Evolutionary conservation across 2,113 vertebrate genomes (phyloP), one percentile per base, ranked within the genome.

Genomic region (Apeltes quadracus): DNA sequence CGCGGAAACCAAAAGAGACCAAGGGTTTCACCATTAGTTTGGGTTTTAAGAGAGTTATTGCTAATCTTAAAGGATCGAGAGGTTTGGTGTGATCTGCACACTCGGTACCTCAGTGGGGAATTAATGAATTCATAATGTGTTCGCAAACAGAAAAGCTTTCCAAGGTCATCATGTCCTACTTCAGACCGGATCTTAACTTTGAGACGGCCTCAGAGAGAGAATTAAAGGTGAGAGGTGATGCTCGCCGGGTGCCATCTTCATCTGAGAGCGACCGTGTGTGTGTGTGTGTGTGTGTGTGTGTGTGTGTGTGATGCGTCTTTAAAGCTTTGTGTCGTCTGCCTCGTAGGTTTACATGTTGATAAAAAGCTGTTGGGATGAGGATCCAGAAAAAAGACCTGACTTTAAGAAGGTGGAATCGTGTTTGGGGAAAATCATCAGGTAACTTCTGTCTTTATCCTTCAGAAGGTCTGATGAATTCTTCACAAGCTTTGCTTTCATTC

Each of bases 301-400:
- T 61, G 34, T 25, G 7, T 0, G 3, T 58, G 20, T 22, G 39
- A n/a, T 13, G 16, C 23, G 7, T 58, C 0, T 66, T 66, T 41
- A 23, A 62, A 65, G 11, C 25, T 18, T 16, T 1, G 7, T n/a
- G 16, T 29, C 3, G 4, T 65, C 50, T 41, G 2, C 59, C 32
- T 51, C 9, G 3, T 10, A 91, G 97, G 93, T 99, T 4, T 96
- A 94, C 78, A 86, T 83, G 32, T 80, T 99, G 58, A 96, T 99
- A 65, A 95, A 93, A 89, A 95, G 32, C 87, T 98, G 98, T 64
- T 99, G 98, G 98, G 97, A 99, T 4, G 97, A 99, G 85, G 98
- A 99, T 85, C 94, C 97, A 64, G 97, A 99, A 71, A 97, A 93
- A 88, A 95, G 98, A 69, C 97, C 96, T 2, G 98, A 99, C 84